Base-by-base conservation (phyloP, 2,888 invertebrate species). In the Campoplex nolae region DNA sequence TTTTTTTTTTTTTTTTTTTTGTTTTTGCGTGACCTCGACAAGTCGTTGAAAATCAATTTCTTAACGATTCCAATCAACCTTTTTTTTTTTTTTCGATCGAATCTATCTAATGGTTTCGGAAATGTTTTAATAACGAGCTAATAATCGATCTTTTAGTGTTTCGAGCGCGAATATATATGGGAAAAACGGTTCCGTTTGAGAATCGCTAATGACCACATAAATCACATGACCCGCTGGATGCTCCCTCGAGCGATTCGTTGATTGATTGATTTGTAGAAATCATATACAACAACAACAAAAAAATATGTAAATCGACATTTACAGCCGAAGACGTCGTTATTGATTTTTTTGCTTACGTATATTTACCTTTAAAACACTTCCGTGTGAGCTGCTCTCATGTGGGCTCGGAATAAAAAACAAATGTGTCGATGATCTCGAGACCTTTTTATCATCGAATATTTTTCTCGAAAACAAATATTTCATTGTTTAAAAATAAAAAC, bases 381-480 rank as follows among this genome's bases (percentile, higher is more conserved):
- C 62, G 32, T 62, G 62, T 62, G 62, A 32, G 62, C 62, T 62
- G 62, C 32, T 62, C 32, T 62, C 32, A 62, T 62, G 62, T 62
- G 62, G 62, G 62, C 62, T 58, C 13, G 16, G 32, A 62, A 62
- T 0, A 23, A 58, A 42, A 58, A 58, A 11, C 3, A 58, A 58
- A 11, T 1, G 4, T 58, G 58, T 13, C 11, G 11, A 28, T 58
- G 58, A 4, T 28, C 4, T 58, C 28, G 13, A 32, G 28, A n/a
- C 28, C 42, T 3, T 7, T 42, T 9, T 42, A 0, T 42, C 1
- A 42, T 42, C 42, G 42, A 42, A 42, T 42, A 42, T 42, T 58
- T 58, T 58, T 11, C 4, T 58, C 58, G 58, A 58, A 11, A 58
- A 38, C 23, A 23, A 38, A 38, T 38, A 38, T 38, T 38, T 38